Evolutionary conservation across 1,140 invertebrate genomes (phyloP), one percentile per base, ranked within the genome.

Genomic region (Trypoxylus dichotomus): DNA sequence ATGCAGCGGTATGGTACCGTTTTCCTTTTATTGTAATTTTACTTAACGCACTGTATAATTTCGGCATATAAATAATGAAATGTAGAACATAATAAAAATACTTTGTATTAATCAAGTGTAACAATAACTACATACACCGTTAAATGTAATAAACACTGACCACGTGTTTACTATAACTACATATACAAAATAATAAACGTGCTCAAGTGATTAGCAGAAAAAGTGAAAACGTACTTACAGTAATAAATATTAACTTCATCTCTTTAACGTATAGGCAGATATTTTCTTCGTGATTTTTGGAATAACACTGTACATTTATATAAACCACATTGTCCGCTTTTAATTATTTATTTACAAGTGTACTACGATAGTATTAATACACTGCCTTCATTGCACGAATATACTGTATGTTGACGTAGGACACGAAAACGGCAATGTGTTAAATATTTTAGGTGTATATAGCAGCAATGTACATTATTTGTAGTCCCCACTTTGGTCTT

Each of bases 391-490:
- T 74, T 74, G 29, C 72, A 43, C 72, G 72, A 24, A 41, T 74
- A 19, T 43, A 42, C 21, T 42, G 19, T 19, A 37, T 37, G 72
- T 43, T 37, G 32, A 29, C 41, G 29, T 74, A 37, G 72, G 41
- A 27, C 32, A 74, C 72, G 32, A 19, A 15, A 74, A 74, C 72
- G 60, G 60, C 27, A 68, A 68, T 68, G 60, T 68, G 60, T 68
- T 41, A 74, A 41, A 74, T 74, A 41, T 74, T 74, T 37, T 74
- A 21, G 10, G 72, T 74, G 72, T 74, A 32, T 74, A 74, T 74
- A 74, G n/a, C 72, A 43, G 32, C 72, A 43, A 74, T 74, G 37
- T 37, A 74, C 29, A 74, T 74, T 74, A 74, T 74, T 74, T 74
- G 72, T 68, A 42, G 29, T 42, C 72, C 72, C 72, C 72, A 74